Conservation (phyloP, 2,113 vertebrate species). For the Sisor rabdophorus region DNA sequence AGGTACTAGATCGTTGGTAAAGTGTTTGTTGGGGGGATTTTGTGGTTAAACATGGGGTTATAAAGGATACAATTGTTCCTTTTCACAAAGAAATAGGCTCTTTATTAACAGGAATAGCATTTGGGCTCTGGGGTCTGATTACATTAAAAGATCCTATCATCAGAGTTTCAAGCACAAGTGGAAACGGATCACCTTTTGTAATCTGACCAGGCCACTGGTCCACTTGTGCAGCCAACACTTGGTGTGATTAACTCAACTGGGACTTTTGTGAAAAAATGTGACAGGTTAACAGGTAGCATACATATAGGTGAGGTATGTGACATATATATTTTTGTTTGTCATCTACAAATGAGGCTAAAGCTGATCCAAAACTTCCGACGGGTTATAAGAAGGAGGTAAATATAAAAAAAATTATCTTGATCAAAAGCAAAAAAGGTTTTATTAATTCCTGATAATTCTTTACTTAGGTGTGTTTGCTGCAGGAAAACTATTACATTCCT, state of each 20-base stretch:
- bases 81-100: conserved; percentile 28
- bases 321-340: not conserved
- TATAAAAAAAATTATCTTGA: no score
- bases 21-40: conserved; percentile 1
- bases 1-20: not conserved
- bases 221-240: conserved; percentile 21
- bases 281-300: not conserved
- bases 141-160: conserved; percentile 37
- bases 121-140: conserved; percentile 34
- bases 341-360: not conserved
- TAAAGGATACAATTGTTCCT: conserved; percentile 26
- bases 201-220: conserved; percentile 21
- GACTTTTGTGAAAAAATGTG: not conserved
- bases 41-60: conserved; percentile 1
- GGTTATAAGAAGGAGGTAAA: no score
- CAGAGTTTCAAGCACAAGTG: conserved; percentile 30
- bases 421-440: not conserved
- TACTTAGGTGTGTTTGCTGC: not conserved
- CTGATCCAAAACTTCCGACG: no score
- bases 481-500: not conserved
- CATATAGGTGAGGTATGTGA: no score
- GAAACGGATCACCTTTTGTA: conserved; percentile 35
- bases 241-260: conserved; percentile 16
- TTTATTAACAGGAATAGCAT: conserved; percentile 27
- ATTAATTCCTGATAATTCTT: not conserved